Conservation (phyloP, 2,113 vertebrate genomes). For the Silurus glanis region DNA sequence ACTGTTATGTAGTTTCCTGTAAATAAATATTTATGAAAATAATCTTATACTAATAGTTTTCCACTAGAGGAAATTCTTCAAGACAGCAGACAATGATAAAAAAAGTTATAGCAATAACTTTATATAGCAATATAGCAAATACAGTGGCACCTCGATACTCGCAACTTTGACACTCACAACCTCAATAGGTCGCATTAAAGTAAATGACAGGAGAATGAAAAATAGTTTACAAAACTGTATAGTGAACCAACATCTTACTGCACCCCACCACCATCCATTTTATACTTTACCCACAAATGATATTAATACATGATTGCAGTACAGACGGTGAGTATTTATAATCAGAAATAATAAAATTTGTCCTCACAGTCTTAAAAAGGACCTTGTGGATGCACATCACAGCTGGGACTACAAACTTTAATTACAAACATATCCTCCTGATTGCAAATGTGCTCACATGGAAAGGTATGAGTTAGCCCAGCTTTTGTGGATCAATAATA, state of each 20-base stretch:
- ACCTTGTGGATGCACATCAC: neutral
- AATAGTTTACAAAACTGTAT: neutral
- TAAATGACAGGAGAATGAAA: too few relatives aligned
- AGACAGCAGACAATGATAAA: neutral
- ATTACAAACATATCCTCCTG: constrained; percentile 1
- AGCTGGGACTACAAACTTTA: constrained; percentile 10
- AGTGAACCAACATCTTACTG: neutral
- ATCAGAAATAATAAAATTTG: neutral
- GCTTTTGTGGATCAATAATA: constrained; percentile 7
- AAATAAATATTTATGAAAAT: neutral
- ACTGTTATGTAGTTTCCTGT: neutral
- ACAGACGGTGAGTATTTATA: neutral
- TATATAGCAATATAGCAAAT: too few relatives aligned
- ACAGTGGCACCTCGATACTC: too few relatives aligned
- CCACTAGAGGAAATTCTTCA: neutral
- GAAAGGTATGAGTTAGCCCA: neutral
- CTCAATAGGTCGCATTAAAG: too few relatives aligned
- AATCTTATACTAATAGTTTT: neutral
- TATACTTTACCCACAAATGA: neutral
- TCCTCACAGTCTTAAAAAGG: neutral
- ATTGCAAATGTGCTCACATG: neutral
- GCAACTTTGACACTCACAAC: too few relatives aligned
- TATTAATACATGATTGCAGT: neutral
- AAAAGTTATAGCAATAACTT: too few relatives aligned
- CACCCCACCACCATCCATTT: neutral